Evolutionary conservation across 2,888 invertebrate species (phyloP), one percentile per base, ranked within the genome.

Genomic region (Lochmaea crataegi): DNA sequence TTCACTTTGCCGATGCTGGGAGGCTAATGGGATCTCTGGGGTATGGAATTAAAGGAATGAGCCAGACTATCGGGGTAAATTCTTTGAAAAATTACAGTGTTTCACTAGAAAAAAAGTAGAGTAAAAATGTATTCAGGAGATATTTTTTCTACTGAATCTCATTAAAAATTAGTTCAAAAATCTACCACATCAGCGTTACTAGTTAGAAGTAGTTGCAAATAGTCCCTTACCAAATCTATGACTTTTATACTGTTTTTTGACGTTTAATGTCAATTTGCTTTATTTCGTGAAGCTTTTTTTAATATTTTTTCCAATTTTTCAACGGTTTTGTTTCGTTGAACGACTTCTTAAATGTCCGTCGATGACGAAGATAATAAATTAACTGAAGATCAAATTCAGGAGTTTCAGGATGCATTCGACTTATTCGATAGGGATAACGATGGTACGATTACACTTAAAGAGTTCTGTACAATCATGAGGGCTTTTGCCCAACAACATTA

Each of bases 1-100:
- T 68, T 32, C 60, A 66, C 69, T 69, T 66, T 68, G 42, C 11
- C 18, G 42, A 42, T 42, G 61, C 61, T 22, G 61, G 42, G 18
- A 63, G 61, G 61, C 77, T 76, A 76, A 76, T 76, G 74, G 77
- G 68, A 71, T 77, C 73, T 73, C 68, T 42, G 66, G 76, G 75
- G 75, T 65, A 71, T 60, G 76, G 71, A 77, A 77, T 77, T 77
- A 74, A 69, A 48, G 66, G 45, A 63, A 66, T 32, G 60, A 60
- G 32, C 60, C 14, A 11, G 60, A 38, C 22, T 38, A 38, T 38
- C 60, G 16, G 38, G 16, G 41, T 7, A 10, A 38, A 16, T 60
- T 60, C n/a, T 38, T 60, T 10, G 14, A 26, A 57, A 57, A 57
- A 57, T 26, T 22, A 26, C 26, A 14, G 57, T 57, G 26, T 57